Evolutionary conservation across 2,888 invertebrate genomes (phyloP).

Genomic region (Drosophila rubida): DNA sequence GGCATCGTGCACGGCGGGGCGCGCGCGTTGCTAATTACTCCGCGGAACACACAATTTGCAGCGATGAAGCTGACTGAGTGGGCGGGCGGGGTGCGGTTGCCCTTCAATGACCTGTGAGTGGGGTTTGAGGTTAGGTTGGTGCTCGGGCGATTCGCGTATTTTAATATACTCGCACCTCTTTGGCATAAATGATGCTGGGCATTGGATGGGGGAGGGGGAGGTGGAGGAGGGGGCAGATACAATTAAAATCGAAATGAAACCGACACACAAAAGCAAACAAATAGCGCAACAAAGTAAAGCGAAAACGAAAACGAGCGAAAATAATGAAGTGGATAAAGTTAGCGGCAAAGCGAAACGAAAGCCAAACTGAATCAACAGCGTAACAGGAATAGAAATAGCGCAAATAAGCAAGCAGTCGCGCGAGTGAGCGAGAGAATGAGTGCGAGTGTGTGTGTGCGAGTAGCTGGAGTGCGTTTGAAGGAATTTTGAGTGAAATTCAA

Average conservation of each 20-base stretch:
- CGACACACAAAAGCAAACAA: constrained; percentile 54
- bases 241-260: constrained; percentile 73
- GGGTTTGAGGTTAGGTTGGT: constrained; percentile 6
- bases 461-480: constrained; percentile 16
- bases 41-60: constrained; percentile 7
- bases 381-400: constrained; percentile 48
- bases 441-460: background rate
- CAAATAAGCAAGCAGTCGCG: constrained; percentile 13
- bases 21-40: constrained; percentile 13
- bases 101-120: constrained; percentile 61
- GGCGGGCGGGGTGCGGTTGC: too few relatives aligned
- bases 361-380: constrained; percentile 39
- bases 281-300: constrained; percentile 68
- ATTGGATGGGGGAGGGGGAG: background rate
- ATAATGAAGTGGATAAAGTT: constrained; percentile 80
- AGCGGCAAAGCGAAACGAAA: constrained; percentile 41
- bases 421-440: background rate
- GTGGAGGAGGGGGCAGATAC: constrained; percentile 54
- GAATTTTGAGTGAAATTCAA: constrained; percentile 73
- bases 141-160: constrained; percentile 31
- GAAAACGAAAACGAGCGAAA: constrained; percentile 74
- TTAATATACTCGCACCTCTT: constrained; percentile 68
- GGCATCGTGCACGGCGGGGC: background rate
- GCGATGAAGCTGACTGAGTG: too few relatives aligned
- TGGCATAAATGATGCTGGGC: constrained; percentile 22